Conservation (phyloP, 1,140 invertebrate species). For the Leptinotarsa undecemlineata region DNA sequence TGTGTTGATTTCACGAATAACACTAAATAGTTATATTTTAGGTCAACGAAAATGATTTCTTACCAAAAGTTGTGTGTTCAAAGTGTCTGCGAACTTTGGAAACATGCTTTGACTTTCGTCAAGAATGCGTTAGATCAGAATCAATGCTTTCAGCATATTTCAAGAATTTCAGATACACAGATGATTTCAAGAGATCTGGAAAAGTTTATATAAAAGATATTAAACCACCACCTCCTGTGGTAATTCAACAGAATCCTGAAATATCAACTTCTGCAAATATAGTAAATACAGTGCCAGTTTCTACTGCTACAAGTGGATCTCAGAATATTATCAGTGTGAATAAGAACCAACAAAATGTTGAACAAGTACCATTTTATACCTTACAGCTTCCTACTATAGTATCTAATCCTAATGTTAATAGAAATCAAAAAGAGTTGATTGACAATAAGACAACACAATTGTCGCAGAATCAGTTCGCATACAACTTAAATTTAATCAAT, state of each 20-base stretch:
- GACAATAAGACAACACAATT: constrained; percentile 10
- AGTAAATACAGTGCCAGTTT: constrained; percentile 13
- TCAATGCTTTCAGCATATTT: constrained; percentile 70
- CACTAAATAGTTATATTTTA: constrained; percentile 51
- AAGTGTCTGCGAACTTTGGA: constrained; percentile 68
- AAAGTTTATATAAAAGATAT: constrained; percentile 67
- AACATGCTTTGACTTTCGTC: constrained; percentile 64
- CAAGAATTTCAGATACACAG: constrained; percentile 63
- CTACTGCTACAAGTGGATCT: neutral
- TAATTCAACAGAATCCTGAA: constrained; percentile 23
- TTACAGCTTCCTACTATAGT: constrained; percentile 38
- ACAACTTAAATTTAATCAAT: constrained; percentile 33
- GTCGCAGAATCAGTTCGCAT: constrained; percentile 34
- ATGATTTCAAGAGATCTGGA: constrained; percentile 66
- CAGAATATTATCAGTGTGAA: constrained; percentile 13
- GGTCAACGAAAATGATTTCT: constrained; percentile 69
- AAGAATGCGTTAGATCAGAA: constrained; percentile 69
- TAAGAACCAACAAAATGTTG: constrained; percentile 21
- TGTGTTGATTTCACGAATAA: neutral
- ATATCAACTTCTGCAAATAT: constrained; percentile 29
- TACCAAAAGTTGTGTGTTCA: constrained; percentile 72
- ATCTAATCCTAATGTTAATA: constrained; percentile 28
- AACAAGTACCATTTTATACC: constrained; percentile 38
- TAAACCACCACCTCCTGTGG: constrained; percentile 20
- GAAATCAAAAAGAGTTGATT: constrained; percentile 15